Percentiles rank a stretch among this genome's conserved stretches.
Evolutionary conservation across 2,888 invertebrate species (phyloP).

Genomic region (Lepidochrysops patricia): DNA sequence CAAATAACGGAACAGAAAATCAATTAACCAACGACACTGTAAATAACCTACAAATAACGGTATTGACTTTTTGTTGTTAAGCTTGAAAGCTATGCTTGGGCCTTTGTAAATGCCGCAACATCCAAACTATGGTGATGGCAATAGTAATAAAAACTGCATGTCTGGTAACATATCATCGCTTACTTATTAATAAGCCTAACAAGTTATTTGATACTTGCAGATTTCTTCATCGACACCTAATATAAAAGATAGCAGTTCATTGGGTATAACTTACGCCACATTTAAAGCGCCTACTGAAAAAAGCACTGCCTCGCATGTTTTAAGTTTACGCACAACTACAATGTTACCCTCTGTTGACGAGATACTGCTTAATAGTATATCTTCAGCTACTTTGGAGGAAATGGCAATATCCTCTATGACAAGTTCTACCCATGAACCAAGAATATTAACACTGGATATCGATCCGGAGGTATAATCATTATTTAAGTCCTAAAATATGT

Average conservation of each 20-base stretch:
- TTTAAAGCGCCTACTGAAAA: constrained; percentile 61
- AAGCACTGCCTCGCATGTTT: constrained; percentile 74
- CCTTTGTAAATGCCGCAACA: constrained; percentile 42
- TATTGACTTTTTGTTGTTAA: constrained; percentile 70
- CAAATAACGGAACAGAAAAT: constrained; percentile 75
- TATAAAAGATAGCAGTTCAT: constrained; percentile 66
- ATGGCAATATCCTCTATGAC: constrained; percentile 70
- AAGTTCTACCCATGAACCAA: constrained; percentile 69
- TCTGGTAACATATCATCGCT: constrained; percentile 43
- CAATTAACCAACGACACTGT: constrained; percentile 70
- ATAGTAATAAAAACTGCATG: constrained; percentile 51
- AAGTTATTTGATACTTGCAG: constrained; percentile 69
- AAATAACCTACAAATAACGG: constrained; percentile 72
- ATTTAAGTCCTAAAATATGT: constrained; percentile 39
- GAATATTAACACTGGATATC: constrained; percentile 76
- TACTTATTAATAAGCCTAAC: constrained; percentile 50
- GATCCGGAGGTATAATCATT: constrained; percentile 76
- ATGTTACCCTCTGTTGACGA: constrained; percentile 76
- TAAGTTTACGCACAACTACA: constrained; percentile 72
- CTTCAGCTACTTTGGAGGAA: constrained; percentile 76
- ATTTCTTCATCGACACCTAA: constrained; percentile 69
- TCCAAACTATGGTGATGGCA: constrained; percentile 32
- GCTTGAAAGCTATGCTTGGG: constrained; percentile 64
- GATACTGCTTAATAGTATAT: constrained; percentile 76
- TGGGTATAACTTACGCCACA: constrained; percentile 63